These are phyloP conservation scores for Lycopodina hypogea DNA, from an alignment of 37 sponge, comb jelly and placozoan genomes.

Conservation along the genomic window DNA sequence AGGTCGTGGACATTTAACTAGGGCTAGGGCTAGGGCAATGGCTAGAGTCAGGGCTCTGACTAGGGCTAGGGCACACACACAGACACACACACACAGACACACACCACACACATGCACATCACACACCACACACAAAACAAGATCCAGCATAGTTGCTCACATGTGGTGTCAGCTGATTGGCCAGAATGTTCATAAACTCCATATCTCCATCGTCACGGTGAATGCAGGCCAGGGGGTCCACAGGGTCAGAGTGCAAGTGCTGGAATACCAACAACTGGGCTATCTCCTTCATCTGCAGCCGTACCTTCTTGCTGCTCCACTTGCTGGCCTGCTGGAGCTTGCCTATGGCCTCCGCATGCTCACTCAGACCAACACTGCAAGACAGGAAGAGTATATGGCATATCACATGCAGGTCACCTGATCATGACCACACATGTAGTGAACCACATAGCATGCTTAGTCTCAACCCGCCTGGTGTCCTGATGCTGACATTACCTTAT, in stretches of 20 bases:
- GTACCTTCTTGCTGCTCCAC: slow-evolving; percentile 12
- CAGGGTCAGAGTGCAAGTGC: slow-evolving; percentile 47
- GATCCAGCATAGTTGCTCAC: slow-evolving; percentile 7
- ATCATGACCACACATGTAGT: background rate
- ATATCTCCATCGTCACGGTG: slow-evolving; percentile 87
- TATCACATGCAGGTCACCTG: slow-evolving; percentile 2
- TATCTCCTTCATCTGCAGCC: slow-evolving; percentile 73
- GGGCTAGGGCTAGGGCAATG: too few species aligned
- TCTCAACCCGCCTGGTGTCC: too few species aligned
- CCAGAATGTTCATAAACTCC: slow-evolving; percentile 84
- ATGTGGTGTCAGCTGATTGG: slow-evolving; percentile 54
- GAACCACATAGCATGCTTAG: too few species aligned
- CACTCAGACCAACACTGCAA: slow-evolving; percentile 63
- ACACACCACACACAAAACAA: background rate
- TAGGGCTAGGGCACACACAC: too few species aligned
- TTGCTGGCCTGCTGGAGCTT: slow-evolving; percentile 39
- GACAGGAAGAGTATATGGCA: background rate
- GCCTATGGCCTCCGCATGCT: slow-evolving; percentile 65
- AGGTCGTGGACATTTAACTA: too few species aligned
- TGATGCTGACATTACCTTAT: too few species aligned
- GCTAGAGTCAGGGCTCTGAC: too few species aligned
- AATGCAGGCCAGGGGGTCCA: slow-evolving; percentile 37
- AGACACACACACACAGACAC: background rate
- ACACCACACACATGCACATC: background rate
- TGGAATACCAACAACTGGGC: slow-evolving; percentile 58